phyloP scores from a whole-genome alignment of 2,797 vertebrate species.

The Iguana delicatissima region DNA sequence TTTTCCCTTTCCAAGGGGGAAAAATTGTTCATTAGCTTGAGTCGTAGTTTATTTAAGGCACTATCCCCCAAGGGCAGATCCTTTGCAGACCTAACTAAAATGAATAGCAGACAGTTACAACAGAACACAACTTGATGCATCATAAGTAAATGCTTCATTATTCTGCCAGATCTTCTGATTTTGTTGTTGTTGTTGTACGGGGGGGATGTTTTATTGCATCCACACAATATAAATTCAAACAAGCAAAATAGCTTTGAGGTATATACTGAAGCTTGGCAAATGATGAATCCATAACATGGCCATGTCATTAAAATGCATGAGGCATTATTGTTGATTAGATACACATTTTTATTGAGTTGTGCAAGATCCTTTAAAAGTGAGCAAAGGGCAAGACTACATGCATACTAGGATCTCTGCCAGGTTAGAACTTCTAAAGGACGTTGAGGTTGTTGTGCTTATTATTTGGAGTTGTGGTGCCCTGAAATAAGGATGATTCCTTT shows the following conservation, averaged over 20 bases:
- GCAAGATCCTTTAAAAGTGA: conserved; percentile 45
- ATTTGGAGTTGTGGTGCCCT: not conserved
- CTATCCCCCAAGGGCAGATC: not conserved
- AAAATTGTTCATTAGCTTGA: not conserved
- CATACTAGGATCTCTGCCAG: conserved; percentile 26
- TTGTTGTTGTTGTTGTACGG: not conserved
- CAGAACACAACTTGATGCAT: not conserved
- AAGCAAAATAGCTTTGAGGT: conserved; percentile 27
- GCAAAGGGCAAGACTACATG: conserved; percentile 41
- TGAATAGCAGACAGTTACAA: conserved; percentile 18
- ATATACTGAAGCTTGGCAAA: conserved; percentile 51
- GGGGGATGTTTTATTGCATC: conserved; percentile 37
- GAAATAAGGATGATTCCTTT: conserved; percentile 7
- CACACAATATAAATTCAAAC: conserved; percentile 39
- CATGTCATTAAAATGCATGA: conserved; percentile 45
- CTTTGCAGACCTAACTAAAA: conserved; percentile 2
- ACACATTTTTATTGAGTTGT: conserved; percentile 43
- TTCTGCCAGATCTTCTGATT: conserved; percentile 33
- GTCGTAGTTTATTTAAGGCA: conserved; percentile 9
- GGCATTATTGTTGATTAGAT: conserved; percentile 43
- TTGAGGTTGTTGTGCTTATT: conserved; percentile 11
- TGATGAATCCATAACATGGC: conserved; percentile 40
- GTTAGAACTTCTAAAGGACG: conserved; percentile 32
- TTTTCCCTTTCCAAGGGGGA: not conserved
- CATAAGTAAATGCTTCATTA: conserved; percentile 27